Base-by-base conservation (phyloP, 2,797 vertebrate genomes). In the Dermochelys coriacea region DNA sequence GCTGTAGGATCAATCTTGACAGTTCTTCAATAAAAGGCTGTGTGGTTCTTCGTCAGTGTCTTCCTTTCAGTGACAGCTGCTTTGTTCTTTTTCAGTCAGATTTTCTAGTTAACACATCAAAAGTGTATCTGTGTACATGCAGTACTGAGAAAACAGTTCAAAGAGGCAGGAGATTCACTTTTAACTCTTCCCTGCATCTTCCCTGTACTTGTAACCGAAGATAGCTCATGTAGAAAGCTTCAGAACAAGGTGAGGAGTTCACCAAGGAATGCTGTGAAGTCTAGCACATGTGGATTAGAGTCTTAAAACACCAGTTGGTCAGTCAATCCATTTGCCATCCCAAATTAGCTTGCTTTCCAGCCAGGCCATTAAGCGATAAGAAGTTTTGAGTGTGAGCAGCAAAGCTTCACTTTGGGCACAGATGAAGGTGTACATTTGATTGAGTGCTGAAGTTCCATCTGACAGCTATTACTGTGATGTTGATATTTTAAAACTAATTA, bases 41-140 rank as follows among this genome's bases (percentile, higher is more conserved):
- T 97, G 98, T 98, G 98, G 98, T 98, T 99, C 98, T 98, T 98
- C 98, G 98, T 98, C 98, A 99, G 99, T 98, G 98, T 98, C 98
- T 99, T 98, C 98, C 98, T 98, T 97, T 98, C 97, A 98, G 98
- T 99, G 99, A 99, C 98, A 99, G 98, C 98, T 98, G 98, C 99
- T 99, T 99, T 99, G 99, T 99, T 99, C 99, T 99, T 97, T 98
- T 97, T 98, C 97, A 98, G 98, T 99, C 98, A 99, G 98, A 99
- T 99, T 99, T 99, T 98, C 99, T 98, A 98, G 99, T 99, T 98
- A 99, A 99, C 99, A 99, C 98, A 99, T 99, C 98, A 99, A 99
- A 99, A 98, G 98, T 98, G 98, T 98, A 98, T 98, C 98, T 98
- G 98, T 98, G 98, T 98, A 98, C 98, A 98, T 37, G 95, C 96